These are phyloP conservation scores for Ochropacha duplaris DNA, from an alignment of 2,888 invertebrate genomes.

Conservation along the genomic window DNA sequence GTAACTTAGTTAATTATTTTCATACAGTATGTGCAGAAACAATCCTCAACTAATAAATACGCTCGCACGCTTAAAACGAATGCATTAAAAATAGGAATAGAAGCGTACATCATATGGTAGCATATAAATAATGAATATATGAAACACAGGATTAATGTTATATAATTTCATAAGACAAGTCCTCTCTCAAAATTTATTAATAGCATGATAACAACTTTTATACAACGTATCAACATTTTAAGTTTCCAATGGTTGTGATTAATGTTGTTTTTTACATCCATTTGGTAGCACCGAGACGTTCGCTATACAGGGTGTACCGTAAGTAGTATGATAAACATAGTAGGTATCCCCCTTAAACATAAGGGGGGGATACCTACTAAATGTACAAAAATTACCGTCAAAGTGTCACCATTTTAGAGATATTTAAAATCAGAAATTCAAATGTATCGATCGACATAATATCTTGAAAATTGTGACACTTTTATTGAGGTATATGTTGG, in stretches of 20 bases:
- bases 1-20: constrained; percentile 6
- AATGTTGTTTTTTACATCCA: background rate
- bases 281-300: constrained; percentile 28
- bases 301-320: too few relatives aligned
- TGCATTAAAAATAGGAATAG: background rate
- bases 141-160: background rate
- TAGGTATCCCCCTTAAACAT: too few relatives aligned
- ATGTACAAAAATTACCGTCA: too few relatives aligned
- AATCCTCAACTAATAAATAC: constrained; percentile 1
- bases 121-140: background rate
- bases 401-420: too few relatives aligned
- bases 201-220: background rate
- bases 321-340: too few relatives aligned
- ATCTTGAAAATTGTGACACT: too few relatives aligned
- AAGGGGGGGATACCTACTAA: too few relatives aligned
- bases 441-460: too few relatives aligned
- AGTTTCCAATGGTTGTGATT: background rate
- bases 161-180: constrained; percentile 3
- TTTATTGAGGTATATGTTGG: too few relatives aligned
- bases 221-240: constrained; percentile 1
- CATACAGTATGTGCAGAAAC: constrained; percentile 1
- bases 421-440: too few relatives aligned
- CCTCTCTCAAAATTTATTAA: background rate
- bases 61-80: background rate
- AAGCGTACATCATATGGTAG: background rate